Evolutionary conservation across 2,888 invertebrate species (phyloP).

Genomic region (Apoda limacodes): DNA sequence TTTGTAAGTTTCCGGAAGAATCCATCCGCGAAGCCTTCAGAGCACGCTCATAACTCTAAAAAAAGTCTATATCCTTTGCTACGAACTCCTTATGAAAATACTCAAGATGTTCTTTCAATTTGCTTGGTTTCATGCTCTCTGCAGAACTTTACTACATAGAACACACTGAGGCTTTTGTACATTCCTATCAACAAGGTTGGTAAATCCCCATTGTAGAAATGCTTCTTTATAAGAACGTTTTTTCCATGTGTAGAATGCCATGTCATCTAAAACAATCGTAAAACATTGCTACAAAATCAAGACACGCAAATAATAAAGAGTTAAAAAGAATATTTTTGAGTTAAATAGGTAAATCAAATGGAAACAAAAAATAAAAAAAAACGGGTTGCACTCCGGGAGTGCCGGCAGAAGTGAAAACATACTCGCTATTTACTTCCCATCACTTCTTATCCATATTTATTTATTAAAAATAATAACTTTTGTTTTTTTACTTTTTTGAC

Average conservation of each 20-base stretch:
- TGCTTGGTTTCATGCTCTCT: conserved; percentile 21
- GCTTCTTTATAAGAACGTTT: conserved; percentile 16
- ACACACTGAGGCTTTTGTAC: conserved; percentile 21
- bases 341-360: no score
- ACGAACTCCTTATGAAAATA: conserved; percentile 20
- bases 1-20: conserved; percentile 17
- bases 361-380: no score
- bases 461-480: no score
- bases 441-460: no score
- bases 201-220: conserved; percentile 19
- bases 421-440: no score
- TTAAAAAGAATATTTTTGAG: no score
- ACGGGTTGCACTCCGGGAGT: conserved; percentile 1
- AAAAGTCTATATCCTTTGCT: conserved; percentile 18
- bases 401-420: conserved; percentile 1
- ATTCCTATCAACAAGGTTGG: conserved; percentile 18
- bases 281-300: no score
- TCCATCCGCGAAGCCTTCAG: conserved; percentile 16
- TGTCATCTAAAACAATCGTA: no score
- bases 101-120: conserved; percentile 21
- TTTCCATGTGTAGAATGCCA: no score
- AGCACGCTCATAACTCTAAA: conserved; percentile 16
- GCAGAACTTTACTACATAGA: conserved; percentile 21
- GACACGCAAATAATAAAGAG: no score
- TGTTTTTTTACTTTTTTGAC: no score